Base-by-base conservation (phyloP, 1,140 invertebrate species). In the Asobara japonica region DNA sequence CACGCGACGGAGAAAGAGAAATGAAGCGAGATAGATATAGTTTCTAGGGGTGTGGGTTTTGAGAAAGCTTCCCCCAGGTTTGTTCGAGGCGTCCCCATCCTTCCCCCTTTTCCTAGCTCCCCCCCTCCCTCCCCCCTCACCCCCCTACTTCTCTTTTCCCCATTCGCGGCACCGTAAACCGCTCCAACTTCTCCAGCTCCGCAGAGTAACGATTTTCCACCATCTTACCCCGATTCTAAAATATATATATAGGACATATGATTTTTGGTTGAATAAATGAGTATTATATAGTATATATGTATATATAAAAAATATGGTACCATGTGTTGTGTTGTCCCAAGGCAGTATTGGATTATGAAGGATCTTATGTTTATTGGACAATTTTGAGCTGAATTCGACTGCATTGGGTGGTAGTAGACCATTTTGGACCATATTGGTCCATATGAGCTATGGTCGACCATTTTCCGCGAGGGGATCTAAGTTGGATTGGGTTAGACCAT, bases 201-300 rank as follows among this genome's bases (percentile, higher is more conserved):
- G 66, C 67, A 70, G 71, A 75, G 74, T 75, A 75, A 75, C 74
- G 74, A 75, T 75, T 75, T 75, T 75, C 74, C 71, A 73, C 62
- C 71, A 69, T 72, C 71, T 75, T 75, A 71, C 61, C 38, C 65
- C 73, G 31, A 64, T 67, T 69, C 65, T 22, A 36, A 69, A 65
- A 71, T 36, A 66, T 68, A 20, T 30, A n/a, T n/a, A n/a, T n/a
- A n/a, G n/a, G n/a, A n/a, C n/a, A n/a, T n/a, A n/a, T n/a, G n/a
- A n/a, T n/a, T n/a, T n/a, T n/a, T n/a, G n/a, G n/a, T n/a, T n/a
- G n/a, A n/a, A n/a, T n/a, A n/a, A n/a, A n/a, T n/a, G n/a, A n/a
- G n/a, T n/a, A n/a, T n/a, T n/a, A n/a, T n/a, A n/a, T n/a, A n/a
- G n/a, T n/a, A n/a, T n/a, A n/a, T n/a, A n/a, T n/a, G n/a, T n/a